phyloP scores from a whole-genome alignment of 2,888 invertebrate species.

The Acheta domesticus region DNA sequence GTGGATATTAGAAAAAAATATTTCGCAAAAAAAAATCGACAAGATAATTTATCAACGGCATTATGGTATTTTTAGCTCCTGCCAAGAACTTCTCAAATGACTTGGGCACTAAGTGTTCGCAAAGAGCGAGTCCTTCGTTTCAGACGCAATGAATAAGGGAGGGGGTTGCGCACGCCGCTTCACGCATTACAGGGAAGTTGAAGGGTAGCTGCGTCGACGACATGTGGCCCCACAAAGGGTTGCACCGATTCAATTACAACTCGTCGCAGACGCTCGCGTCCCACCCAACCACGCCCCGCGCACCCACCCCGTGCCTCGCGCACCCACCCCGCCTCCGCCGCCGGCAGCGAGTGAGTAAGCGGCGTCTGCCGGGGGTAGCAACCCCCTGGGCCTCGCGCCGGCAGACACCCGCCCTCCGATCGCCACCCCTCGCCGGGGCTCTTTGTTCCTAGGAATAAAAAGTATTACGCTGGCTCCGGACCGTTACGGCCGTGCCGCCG shows the following conservation, averaged over 20 bases:
- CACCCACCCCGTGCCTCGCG: neutral
- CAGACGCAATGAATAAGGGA: too few species aligned
- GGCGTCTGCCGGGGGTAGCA: neutral
- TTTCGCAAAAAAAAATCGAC: too few species aligned
- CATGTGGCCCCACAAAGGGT: neutral
- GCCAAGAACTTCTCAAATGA: too few species aligned
- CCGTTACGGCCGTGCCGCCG: too few species aligned
- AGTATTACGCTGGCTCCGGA: too few species aligned
- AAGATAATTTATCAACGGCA: too few species aligned
- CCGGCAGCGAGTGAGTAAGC: neutral
- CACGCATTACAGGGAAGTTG: neutral
- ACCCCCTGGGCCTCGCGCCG: neutral
- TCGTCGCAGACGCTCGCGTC: neutral
- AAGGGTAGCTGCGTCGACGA: neutral
- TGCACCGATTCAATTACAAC: constrained; percentile 4
- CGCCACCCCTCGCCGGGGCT: neutral
- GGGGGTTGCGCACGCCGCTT: too few species aligned
- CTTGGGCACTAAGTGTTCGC: too few species aligned
- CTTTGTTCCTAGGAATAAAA: neutral
- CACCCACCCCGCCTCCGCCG: neutral
- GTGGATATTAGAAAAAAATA: too few species aligned
- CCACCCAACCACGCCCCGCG: neutral
- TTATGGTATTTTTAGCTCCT: too few species aligned
- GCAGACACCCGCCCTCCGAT: neutral
- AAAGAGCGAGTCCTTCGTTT: too few species aligned